Evolutionary conservation across 2,113 vertebrate genomes (phyloP).

Genomic region (Chaenocephalus aceratus): DNA sequence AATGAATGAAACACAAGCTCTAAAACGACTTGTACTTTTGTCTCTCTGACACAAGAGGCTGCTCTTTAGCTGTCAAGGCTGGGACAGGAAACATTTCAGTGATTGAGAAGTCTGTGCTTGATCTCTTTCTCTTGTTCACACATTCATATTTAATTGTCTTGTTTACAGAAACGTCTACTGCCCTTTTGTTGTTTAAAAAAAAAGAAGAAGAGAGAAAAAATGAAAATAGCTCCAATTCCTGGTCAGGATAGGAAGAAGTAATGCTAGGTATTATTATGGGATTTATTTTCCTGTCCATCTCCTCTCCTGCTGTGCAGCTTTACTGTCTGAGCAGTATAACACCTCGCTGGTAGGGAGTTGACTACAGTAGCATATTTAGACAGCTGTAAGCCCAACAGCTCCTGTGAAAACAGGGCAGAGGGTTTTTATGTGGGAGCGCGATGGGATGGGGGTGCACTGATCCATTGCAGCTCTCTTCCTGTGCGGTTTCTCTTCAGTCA

Average conservation of each 20-base stretch:
- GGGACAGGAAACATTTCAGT: not conserved
- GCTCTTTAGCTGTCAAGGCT: constrained; percentile 65
- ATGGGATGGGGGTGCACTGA: constrained; percentile 51
- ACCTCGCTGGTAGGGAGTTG: constrained; percentile 49
- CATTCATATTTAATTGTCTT: too few relatives aligned
- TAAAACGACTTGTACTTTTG: constrained; percentile 47
- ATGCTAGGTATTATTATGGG: not conserved
- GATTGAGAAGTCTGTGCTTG: not conserved
- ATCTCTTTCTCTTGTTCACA: not conserved
- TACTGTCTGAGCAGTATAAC: constrained; percentile 32
- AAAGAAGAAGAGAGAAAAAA: not conserved
- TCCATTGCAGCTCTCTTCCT: constrained; percentile 62
- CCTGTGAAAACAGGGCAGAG: constrained; percentile 52
- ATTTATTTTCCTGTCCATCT: not conserved
- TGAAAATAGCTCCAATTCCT: not conserved
- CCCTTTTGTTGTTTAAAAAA: too few relatives aligned
- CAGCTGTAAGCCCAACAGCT: constrained; percentile 65
- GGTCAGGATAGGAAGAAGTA: not conserved
- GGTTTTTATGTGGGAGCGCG: constrained; percentile 43
- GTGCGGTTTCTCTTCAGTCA: constrained; percentile 43
- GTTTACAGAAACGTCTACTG: too few relatives aligned
- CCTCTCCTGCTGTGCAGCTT: constrained; percentile 18
- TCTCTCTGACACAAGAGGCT: constrained; percentile 74
- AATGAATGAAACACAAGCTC: not conserved
- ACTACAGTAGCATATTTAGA: constrained; percentile 72